phyloP scores from a whole-genome alignment of 2,113 vertebrate genomes.

The Xyrauchen texanus region DNA sequence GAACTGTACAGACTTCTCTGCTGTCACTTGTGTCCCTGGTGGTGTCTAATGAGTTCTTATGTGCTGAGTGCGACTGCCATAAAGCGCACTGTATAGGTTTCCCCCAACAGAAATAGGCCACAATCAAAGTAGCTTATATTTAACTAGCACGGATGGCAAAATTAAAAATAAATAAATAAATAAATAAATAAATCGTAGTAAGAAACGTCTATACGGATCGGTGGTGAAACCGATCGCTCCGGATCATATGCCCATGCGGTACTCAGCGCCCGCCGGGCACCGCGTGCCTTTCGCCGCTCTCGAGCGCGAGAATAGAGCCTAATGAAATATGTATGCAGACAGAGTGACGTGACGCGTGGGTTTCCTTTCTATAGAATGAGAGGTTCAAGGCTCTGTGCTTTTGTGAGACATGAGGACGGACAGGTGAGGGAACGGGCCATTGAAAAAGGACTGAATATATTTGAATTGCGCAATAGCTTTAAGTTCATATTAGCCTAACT shows the following conservation, averaged over 20 bases:
- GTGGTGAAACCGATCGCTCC: constrained; percentile 51
- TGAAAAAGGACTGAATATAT: no score
- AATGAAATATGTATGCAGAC: constrained; percentile 56
- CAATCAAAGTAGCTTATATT: no score
- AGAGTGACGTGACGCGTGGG: constrained; percentile 65
- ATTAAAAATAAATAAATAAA: no score
- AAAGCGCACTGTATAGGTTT: background rate
- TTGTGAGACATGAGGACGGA: constrained; percentile 47
- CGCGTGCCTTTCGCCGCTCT: constrained; percentile 11
- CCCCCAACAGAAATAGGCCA: background rate
- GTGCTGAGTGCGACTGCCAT: constrained; percentile 1
- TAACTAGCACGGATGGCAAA: no score
- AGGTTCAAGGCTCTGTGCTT: constrained; percentile 55
- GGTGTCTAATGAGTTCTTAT: constrained; percentile 46
- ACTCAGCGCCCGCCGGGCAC: background rate
- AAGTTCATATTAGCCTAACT: background rate
- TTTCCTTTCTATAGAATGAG: constrained; percentile 71
- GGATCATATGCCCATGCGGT: constrained; percentile 46
- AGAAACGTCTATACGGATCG: background rate
- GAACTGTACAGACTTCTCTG: constrained; percentile 26
- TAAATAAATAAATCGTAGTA: no score
- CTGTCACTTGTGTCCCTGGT: constrained; percentile 40
- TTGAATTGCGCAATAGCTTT: background rate
- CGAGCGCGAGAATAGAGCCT: constrained; percentile 32
- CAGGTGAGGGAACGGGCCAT: constrained; percentile 43